Evolutionary conservation across 2,113 vertebrate genomes (phyloP).

Genomic region (Gavia stellata): DNA sequence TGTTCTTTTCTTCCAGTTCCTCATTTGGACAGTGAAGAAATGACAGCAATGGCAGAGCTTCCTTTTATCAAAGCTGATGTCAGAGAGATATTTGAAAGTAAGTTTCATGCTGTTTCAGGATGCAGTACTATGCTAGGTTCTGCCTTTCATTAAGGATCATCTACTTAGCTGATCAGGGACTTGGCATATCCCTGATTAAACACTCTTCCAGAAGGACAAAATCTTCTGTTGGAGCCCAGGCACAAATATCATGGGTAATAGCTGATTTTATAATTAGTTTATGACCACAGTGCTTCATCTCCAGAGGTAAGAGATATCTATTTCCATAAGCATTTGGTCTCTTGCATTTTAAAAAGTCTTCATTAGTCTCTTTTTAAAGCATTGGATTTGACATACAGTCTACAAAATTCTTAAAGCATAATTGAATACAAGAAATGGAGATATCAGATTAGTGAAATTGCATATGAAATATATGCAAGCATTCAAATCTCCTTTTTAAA

Average conservation of each 20-base stretch:
- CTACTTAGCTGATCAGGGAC: not conserved
- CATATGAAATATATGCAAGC: not conserved
- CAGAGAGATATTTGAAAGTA: constrained; percentile 24
- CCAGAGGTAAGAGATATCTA: not conserved
- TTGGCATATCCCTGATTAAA: not conserved
- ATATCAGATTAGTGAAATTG: not conserved
- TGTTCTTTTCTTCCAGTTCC: not conserved
- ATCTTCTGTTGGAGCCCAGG: not conserved
- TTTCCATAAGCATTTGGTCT: not conserved
- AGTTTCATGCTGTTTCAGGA: not conserved
- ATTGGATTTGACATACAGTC: not conserved
- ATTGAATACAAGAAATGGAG: not conserved
- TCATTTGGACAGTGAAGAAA: not conserved
- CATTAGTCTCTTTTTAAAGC: not conserved
- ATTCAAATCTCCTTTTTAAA: not conserved
- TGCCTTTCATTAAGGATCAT: not conserved
- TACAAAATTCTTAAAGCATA: not conserved
- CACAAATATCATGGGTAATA: not conserved
- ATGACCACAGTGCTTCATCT: not conserved
- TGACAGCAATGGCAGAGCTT: not conserved
- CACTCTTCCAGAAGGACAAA: not conserved
- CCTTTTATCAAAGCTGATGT: not conserved
- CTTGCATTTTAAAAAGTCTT: not conserved
- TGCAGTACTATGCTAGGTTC: not conserved
- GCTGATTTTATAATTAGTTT: not conserved